These are phyloP conservation scores for Gasterosteus aculeatus DNA, from an alignment of 2,113 vertebrate genomes.

Conservation along the genomic window DNA sequence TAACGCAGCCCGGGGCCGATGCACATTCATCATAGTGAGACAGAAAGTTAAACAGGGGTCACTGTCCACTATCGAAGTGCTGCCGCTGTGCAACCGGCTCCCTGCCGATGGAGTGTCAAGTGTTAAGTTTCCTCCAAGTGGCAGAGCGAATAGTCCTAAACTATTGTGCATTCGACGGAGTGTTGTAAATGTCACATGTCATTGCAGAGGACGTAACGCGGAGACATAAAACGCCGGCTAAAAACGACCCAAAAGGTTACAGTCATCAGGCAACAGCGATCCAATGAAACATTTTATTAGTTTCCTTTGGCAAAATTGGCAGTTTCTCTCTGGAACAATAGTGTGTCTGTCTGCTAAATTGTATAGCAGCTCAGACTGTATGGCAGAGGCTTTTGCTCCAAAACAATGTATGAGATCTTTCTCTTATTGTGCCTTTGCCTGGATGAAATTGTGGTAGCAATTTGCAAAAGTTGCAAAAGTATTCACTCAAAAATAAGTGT, in stretches of 20 bases:
- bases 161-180: conserved; percentile 53
- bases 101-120: conserved; percentile 40
- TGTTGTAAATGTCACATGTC: conserved; percentile 45
- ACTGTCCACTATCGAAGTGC: conserved; percentile 34
- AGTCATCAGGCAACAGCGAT: conserved; percentile 47
- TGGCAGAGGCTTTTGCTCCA: conserved; percentile 51
- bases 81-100: conserved; percentile 4
- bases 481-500: conserved; percentile 43
- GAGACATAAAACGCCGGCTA: conserved; percentile 35
- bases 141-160: conserved; percentile 12
- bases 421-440: conserved; percentile 32
- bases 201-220: conserved; percentile 27
- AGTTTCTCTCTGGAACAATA: conserved; percentile 56
- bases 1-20: background rate
- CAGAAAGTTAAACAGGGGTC: conserved; percentile 21
- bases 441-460: conserved; percentile 45
- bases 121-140: conserved; percentile 59
- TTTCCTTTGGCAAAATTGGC: conserved; percentile 52
- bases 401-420: background rate
- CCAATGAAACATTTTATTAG: conserved; percentile 57
- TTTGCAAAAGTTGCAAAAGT: conserved; percentile 17
- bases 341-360: conserved; percentile 54
- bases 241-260: conserved; percentile 41
- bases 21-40: conserved; percentile 7
- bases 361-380: conserved; percentile 48